Base-by-base conservation (phyloP, 2,888 invertebrate genomes). In the Hemithea aestivaria region DNA sequence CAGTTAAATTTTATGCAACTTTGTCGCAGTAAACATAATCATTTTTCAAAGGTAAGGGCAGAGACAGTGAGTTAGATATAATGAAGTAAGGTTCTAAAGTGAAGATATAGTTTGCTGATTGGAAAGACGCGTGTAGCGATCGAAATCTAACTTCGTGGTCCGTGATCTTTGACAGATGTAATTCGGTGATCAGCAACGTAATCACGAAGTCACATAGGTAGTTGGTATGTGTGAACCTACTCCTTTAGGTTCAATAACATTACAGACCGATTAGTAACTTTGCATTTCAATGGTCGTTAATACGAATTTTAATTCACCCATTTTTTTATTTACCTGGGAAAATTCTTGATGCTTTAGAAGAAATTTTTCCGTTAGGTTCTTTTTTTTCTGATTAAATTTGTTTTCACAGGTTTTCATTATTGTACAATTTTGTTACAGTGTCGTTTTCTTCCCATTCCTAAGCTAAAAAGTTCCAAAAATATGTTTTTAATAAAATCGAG, bases 221-320 rank as follows among this genome's bases (percentile, higher is more conserved):
- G 43, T 74, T 73, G 52, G 72, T 74, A 72, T 75, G 75, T 76
- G 73, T 60, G 73, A 73, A 68, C 58, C 40, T 22, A 40, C 39
- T 27, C 10, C 16, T 29, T 48, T 42, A 54, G 27, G 48, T 57
- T 58, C 51, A 55, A 53, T 50, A 49, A 40, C 45, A 38, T 48
- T 45, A 35, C 30, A 33, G 24, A 40, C 8, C 35, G 11, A 45
- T 38, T 29, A 27, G 27, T 12, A 23, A 31, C 7, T 11, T 20
- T 11, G 32, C 32, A 35, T 35, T 10, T 4, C 34, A 35, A 27
- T 32, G 6, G 8, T 27, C 31, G 5, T 21, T 30, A 7, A 12
- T 8, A 31, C 6, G 12, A 26, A 27, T 25, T 10, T 20, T 11
- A 24, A n/a, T n/a, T n/a, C n/a, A n/a, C n/a, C n/a, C n/a, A n/a